Evolutionary conservation across 2,888 invertebrate genomes (phyloP).

Genomic region (Nephrocerus scutellatus): DNA sequence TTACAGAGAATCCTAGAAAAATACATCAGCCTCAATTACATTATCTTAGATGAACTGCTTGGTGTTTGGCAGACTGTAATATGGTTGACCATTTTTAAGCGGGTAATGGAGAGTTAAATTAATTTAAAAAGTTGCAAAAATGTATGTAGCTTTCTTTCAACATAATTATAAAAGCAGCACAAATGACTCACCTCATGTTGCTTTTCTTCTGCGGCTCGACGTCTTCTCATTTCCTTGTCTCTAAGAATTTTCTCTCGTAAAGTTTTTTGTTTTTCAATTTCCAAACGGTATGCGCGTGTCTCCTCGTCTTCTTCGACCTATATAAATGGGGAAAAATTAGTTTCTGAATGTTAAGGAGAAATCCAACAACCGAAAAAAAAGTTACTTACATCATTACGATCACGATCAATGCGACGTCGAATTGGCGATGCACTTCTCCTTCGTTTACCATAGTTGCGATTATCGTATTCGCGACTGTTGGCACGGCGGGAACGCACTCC

Average conservation of each 20-base stretch:
- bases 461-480: slow-evolving; percentile 38
- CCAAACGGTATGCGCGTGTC: slow-evolving; percentile 47
- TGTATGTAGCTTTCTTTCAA: neutral
- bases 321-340: slow-evolving; percentile 7
- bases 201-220: slow-evolving; percentile 47
- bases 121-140: neutral
- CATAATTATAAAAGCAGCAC: neutral
- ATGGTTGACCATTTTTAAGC: neutral
- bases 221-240: slow-evolving; percentile 49
- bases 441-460: slow-evolving; percentile 37
- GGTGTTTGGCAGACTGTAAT: neutral
- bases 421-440: slow-evolving; percentile 41
- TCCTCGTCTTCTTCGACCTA: slow-evolving; percentile 51
- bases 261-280: slow-evolving; percentile 50
- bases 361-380: neutral
- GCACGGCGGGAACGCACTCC: slow-evolving; percentile 34
- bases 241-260: slow-evolving; percentile 47
- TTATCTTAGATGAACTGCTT: slow-evolving; percentile 1
- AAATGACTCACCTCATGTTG: slow-evolving; percentile 38
- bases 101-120: neutral
- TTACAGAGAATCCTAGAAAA: no score
- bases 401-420: slow-evolving; percentile 34
- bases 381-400: slow-evolving; percentile 37
- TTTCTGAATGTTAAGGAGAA: neutral
- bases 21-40: neutral